phyloP scores from a whole-genome alignment of 2,113 vertebrate species.

The Cheirogaleus medius region DNA sequence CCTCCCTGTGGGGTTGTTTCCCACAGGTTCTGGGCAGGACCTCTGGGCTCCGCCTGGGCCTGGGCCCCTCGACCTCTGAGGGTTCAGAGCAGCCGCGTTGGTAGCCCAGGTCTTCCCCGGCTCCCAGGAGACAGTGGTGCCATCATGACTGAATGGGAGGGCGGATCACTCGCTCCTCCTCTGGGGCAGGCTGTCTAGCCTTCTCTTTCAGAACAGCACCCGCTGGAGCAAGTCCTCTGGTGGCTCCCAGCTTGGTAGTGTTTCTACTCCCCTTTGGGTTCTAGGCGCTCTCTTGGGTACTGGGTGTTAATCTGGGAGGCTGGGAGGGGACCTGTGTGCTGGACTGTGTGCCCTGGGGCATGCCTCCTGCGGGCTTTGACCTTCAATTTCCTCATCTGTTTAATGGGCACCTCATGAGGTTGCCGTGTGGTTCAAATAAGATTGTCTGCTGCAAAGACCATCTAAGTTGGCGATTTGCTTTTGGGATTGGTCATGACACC shows the following conservation, averaged over 20 bases:
- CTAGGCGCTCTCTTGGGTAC: not conserved
- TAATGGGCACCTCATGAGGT: not conserved
- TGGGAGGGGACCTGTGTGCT: not conserved
- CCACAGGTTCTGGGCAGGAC: not conserved
- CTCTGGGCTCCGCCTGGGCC: not conserved
- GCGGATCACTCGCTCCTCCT: not conserved
- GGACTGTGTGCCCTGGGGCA: not conserved
- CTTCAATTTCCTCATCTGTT: not conserved
- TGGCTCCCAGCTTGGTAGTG: not conserved
- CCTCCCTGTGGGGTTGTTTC: not conserved
- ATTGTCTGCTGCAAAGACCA: not conserved
- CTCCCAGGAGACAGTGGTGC: not conserved
- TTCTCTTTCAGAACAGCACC: not conserved
- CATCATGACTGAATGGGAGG: not conserved
- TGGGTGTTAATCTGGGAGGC: not conserved
- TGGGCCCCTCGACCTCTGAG: not conserved
- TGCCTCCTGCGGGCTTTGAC: not conserved
- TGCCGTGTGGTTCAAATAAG: not conserved
- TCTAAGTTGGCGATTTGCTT: not conserved
- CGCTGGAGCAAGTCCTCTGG: not conserved
- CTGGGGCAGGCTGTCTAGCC: too few relatives aligned
- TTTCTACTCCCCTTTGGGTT: not conserved
- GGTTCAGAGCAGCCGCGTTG: not conserved
- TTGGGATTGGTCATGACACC: not conserved
- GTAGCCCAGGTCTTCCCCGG: not conserved